Evolutionary conservation across 2,888 invertebrate genomes (phyloP).

Genomic region (Cephus pygmeus): DNA sequence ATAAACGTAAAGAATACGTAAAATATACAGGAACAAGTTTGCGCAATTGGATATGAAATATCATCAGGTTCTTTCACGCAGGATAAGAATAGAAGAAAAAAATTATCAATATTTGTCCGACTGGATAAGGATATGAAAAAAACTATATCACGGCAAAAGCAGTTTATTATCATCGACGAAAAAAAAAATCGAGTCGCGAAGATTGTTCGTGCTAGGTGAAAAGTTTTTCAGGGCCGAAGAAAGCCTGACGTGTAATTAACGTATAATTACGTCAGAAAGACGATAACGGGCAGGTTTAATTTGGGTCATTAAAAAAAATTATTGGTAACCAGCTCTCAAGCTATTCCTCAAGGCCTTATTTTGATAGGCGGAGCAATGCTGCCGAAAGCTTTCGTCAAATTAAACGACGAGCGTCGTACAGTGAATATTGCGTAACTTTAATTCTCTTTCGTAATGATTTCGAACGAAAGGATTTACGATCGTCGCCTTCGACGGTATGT

Average conservation of each 20-base stretch:
- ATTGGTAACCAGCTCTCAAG: neutral
- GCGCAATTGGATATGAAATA: neutral
- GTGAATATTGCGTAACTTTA: neutral
- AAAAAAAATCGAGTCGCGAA: neutral
- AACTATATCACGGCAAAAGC: neutral
- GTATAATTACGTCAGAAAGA: neutral
- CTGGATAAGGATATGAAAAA: neutral
- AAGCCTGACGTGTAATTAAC: neutral
- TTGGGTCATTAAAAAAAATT: neutral
- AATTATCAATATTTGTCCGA: neutral
- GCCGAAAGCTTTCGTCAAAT: constrained; percentile 18
- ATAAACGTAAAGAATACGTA: neutral
- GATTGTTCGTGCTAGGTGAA: neutral
- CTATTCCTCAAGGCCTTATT: neutral
- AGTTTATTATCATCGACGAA: neutral
- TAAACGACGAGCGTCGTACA: constrained; percentile 3
- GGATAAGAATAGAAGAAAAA: too few relatives aligned
- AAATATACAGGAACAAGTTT: neutral
- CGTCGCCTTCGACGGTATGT: neutral
- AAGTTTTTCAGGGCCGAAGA: neutral
- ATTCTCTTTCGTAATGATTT: constrained; percentile 1
- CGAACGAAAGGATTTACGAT: neutral
- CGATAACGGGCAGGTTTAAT: neutral
- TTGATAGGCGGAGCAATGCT: constrained; percentile 8
- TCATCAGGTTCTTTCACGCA: neutral